Conservation (phyloP, 2,888 invertebrate species). For the Drosophila helvetica region DNA sequence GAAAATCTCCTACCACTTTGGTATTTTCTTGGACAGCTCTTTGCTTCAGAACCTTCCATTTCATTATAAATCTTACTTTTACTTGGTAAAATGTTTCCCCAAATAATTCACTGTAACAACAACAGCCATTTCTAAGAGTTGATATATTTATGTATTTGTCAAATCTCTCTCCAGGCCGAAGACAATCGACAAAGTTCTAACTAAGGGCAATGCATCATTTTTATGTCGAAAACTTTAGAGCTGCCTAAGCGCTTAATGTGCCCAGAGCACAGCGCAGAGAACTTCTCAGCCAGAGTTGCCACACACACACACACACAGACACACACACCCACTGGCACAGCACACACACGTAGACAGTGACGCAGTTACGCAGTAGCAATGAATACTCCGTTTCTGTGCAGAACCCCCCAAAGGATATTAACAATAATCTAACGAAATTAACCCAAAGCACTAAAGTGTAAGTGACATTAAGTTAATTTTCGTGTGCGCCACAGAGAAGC, state of each 20-base stretch:
- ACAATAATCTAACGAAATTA: constrained; percentile 82
- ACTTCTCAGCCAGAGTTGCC: constrained; percentile 19
- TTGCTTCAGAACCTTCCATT: no score
- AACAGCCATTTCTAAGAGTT: neutral
- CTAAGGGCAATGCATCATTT: constrained; percentile 70
- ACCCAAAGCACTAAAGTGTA: constrained; percentile 83
- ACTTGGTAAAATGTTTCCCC: neutral
- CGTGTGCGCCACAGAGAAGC: constrained; percentile 54
- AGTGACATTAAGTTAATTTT: constrained; percentile 82
- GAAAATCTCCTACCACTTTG: no score
- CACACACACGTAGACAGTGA: constrained; percentile 19
- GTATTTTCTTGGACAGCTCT: no score
- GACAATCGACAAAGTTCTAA: constrained; percentile 59
- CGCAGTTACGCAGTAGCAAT: constrained; percentile 10
- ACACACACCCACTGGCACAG: neutral
- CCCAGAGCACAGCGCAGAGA: constrained; percentile 42
- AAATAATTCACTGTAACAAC: neutral
- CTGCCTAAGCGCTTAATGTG: constrained; percentile 65
- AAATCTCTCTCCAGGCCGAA: constrained; percentile 23
- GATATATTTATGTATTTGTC: constrained; percentile 19
- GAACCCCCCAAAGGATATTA: constrained; percentile 80
- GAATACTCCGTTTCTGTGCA: constrained; percentile 16
- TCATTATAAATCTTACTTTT: neutral
- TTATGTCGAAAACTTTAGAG: constrained; percentile 70
- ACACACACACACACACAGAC: constrained; percentile 12